Base-by-base conservation (phyloP, 1,140 invertebrate species). In the Bombus vancouverensis region DNA sequence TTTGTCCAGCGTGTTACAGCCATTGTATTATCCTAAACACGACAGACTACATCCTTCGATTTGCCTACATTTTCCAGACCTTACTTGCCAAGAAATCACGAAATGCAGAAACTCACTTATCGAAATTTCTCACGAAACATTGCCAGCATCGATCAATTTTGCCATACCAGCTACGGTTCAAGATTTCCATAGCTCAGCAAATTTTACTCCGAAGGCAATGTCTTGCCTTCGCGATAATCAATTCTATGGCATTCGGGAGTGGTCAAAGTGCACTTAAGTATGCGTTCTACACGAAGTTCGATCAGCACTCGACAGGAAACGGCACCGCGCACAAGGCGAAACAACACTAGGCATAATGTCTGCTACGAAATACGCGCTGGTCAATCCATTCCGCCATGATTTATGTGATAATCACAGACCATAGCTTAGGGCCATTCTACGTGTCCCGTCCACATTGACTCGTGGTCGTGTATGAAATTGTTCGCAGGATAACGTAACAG, bases 291-390 rank as follows among this genome's bases (percentile, higher is more conserved):
- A 12, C 15, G 37, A n/a, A 25, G 15, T 47, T 59, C 53, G 57
- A 72, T 80, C 66, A 28, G 22, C 34, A 8, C 42, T 62, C 39
- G 9, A 71, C 44, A 34, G 9, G 42, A 10, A n/a, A 12, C 28
- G 22, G 3, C 18, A 22, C 18, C 18, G 47, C 18, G 37, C 59
- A 73, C 53, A 80, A 85, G 57, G 28, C 39, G 77, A 73, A 80
- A 80, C 83, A 80, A 85, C 83, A 85, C 83, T 73, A 68, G 77
- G 68, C 77, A 72, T 85, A 85, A 80, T 80, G 32, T 8, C 25
- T 15, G 12, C 13, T 37, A 37, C 76, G 76, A 72, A 77, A 73
- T 44, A 62, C 34, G 28, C 32, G 39, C 57, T 42, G 47, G 47
- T 79, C 68, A 6, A 85, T 80, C 66, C 39, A 62, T 80, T 72